A percentile compares a stretch with the other conserved stretches of the same genome.
phyloP scores from a whole-genome alignment of 2,113 vertebrate genomes.

The Aix galericulata region DNA sequence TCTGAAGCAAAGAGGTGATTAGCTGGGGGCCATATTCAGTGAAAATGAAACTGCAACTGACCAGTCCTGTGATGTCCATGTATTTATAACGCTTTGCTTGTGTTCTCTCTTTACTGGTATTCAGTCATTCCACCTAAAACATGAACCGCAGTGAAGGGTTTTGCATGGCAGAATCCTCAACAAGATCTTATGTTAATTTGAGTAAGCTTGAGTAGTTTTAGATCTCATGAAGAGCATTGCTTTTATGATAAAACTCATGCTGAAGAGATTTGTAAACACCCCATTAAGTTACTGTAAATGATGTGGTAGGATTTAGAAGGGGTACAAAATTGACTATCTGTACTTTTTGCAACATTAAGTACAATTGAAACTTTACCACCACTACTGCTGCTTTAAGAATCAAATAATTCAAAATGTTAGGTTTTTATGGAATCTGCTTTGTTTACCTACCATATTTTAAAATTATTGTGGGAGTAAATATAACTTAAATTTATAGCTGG shows the following conservation, averaged over 20 bases:
- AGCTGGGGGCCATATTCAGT: not conserved
- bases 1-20: not conserved
- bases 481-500: not conserved
- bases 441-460: not conserved
- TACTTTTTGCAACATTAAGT: slow-evolving; percentile 48
- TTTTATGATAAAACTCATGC: slow-evolving; percentile 2
- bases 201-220: not conserved
- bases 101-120: not conserved
- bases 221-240: not conserved
- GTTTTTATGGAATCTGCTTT: not conserved
- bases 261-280: not conserved
- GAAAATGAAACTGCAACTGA: not conserved
- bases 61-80: not conserved
- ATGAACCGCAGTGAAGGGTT: not conserved
- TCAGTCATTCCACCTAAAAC: not conserved
- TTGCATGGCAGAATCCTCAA: not conserved
- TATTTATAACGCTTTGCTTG: not conserved
- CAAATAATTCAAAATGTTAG: not conserved
- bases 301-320: slow-evolving; percentile 17
- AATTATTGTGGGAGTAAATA: not conserved
- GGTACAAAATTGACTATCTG: not conserved
- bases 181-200: not conserved
- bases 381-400: not conserved
- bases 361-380: slow-evolving; percentile 2
- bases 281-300: slow-evolving; percentile 1